phyloP scores from a whole-genome alignment of 2,797 vertebrate species.

The Echeneis naucrates region DNA sequence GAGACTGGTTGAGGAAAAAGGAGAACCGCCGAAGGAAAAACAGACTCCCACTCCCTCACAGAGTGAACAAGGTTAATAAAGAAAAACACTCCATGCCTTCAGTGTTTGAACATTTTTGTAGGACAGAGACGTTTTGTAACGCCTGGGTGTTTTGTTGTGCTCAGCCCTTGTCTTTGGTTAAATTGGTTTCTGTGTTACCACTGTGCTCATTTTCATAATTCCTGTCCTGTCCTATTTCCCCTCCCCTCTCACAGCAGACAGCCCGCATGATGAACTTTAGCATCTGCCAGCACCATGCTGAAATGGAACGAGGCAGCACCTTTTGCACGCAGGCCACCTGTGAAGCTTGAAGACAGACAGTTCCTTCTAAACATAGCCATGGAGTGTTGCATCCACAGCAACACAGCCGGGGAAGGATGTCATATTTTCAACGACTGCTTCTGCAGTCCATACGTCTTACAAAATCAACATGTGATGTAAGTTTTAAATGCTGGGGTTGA shows the following conservation, averaged over 20 bases:
- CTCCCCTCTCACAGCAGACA: conserved; percentile 71
- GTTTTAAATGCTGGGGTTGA: conserved; percentile 54
- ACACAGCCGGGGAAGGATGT: conserved; percentile 37
- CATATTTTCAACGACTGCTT: conserved; percentile 64
- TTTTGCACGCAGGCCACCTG: conserved; percentile 67
- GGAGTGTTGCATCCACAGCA: conserved; percentile 54
- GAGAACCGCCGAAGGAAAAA: conserved; percentile 45
- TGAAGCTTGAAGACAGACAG: conserved; percentile 72
- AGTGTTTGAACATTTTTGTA: neutral
- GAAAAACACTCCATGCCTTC: neutral
- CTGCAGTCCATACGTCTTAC: conserved; percentile 62
- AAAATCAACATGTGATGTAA: conserved; percentile 43
- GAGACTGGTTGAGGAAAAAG: conserved; percentile 76
- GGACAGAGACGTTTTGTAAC: neutral
- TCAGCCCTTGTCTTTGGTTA: conserved; percentile 17
- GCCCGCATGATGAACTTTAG: conserved; percentile 93
- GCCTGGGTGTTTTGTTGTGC: conserved; percentile 1
- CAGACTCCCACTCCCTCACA: conserved; percentile 49
- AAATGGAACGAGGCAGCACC: conserved; percentile 61
- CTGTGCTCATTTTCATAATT: conserved; percentile 29
- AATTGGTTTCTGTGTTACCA: conserved; percentile 8
- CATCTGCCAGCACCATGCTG: conserved; percentile 52
- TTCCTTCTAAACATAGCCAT: conserved; percentile 71
- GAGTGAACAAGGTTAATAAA: conserved; percentile 63
- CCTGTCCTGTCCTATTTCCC: conserved; percentile 35